phyloP scores from a whole-genome alignment of 1,140 invertebrate genomes.

The Dendrolimus kikuchii region DNA sequence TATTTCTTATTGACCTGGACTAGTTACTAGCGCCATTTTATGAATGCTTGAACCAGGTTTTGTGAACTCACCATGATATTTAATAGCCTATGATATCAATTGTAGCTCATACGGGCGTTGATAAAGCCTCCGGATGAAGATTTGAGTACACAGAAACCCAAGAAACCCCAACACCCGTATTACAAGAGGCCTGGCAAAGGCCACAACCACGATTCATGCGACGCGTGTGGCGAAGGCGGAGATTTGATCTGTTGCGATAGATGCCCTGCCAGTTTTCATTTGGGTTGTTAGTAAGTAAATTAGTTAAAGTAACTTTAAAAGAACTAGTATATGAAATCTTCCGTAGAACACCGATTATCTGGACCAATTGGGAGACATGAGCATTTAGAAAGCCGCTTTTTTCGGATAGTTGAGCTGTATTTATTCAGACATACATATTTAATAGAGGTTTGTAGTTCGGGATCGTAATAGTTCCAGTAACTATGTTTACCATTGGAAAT shows the following conservation, averaged over 20 bases:
- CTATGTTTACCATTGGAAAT: too few relatives aligned
- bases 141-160: slow-evolving; percentile 75
- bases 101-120: slow-evolving; percentile 89
- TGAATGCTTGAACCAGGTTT: slow-evolving; percentile 1
- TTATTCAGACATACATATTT: too few relatives aligned
- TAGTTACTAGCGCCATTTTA: slow-evolving; percentile 31
- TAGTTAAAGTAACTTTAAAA: not conserved
- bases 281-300: slow-evolving; percentile 90
- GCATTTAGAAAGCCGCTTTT: too few relatives aligned
- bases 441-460: too few relatives aligned
- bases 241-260: slow-evolving; percentile 96
- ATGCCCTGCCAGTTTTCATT: slow-evolving; percentile 95
- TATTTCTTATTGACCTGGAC: not conserved
- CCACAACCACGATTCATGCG: slow-evolving; percentile 95
- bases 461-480: too few relatives aligned
- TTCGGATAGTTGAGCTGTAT: too few relatives aligned
- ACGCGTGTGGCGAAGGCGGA: slow-evolving; percentile 93
- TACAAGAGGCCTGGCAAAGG: slow-evolving; percentile 89
- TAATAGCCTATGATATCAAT: slow-evolving; percentile 7
- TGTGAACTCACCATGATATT: slow-evolving; percentile 3
- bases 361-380: too few relatives aligned
- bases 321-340: too few relatives aligned
- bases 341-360: too few relatives aligned
- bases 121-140: slow-evolving; percentile 89
- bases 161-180: slow-evolving; percentile 84